Percentiles rank a stretch among this genome's conserved stretches.
phyloP scores from a whole-genome alignment of 2,113 vertebrate genomes.

The Helogale parvula region DNA sequence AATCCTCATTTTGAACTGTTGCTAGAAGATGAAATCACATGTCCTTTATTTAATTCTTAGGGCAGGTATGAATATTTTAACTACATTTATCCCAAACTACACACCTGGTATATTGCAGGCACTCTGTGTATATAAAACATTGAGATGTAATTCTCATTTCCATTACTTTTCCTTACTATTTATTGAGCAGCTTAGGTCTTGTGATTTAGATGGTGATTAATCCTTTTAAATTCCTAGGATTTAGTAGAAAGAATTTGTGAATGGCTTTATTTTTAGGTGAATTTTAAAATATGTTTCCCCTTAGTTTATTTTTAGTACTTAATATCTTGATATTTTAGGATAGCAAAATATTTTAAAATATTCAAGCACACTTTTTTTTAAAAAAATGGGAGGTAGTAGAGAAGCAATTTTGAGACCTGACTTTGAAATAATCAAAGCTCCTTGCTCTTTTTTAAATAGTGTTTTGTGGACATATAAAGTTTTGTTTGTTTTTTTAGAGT shows the following conservation, averaged over 20 bases:
- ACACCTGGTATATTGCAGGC: not conserved
- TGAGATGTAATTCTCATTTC: slow-evolving; percentile 21
- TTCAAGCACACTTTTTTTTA: not conserved
- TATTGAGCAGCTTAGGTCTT: not conserved
- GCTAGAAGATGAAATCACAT: not conserved
- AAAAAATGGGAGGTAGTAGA: not conserved
- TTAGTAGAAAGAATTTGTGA: slow-evolving; percentile 4
- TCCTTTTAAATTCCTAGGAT: slow-evolving; percentile 46
- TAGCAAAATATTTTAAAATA: slow-evolving; percentile 34
- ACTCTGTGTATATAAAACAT: slow-evolving; percentile 7
- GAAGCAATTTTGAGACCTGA: not conserved
- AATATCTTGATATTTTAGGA: not conserved
- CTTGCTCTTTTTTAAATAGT: not conserved
- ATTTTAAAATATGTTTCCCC: not conserved
- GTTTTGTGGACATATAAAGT: not conserved
- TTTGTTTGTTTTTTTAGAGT: not conserved
- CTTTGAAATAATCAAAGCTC: slow-evolving; percentile 20
- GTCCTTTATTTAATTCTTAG: not conserved
- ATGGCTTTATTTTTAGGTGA: slow-evolving; percentile 16
- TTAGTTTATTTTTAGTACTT: slow-evolving; percentile 56
- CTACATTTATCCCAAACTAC: not conserved
- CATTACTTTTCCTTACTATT: not conserved
- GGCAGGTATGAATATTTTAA: not conserved
- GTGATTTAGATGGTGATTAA: not conserved
- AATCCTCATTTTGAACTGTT: not conserved